Base-by-base conservation (phyloP, 2,888 invertebrate species). In the Ecliptopera silaceata region DNA sequence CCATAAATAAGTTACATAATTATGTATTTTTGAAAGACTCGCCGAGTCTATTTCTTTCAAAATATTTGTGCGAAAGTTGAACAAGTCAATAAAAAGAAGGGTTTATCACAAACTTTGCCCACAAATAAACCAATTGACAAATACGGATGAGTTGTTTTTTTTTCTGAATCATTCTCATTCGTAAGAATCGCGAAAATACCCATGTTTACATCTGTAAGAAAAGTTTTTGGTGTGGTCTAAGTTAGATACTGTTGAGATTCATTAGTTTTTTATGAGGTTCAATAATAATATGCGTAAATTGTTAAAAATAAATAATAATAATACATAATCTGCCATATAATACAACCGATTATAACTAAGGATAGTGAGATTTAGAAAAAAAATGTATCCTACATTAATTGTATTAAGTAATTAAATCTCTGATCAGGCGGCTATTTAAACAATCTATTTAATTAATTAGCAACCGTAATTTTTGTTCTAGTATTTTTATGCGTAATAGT, bases 171-270 rank as follows among this genome's bases (percentile, higher is more conserved):
- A 75, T 77, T 79, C 82, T 79, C 77, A 77, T 76, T 75, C 75
- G 72, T 80, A 70, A 64, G 70, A 69, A 64, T 72, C 73, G 76
- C 70, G 72, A 79, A 79, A 75, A 77, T 75, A 79, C 74, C 75
- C 79, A 70, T 85, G 84, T 85, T 84, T 84, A 86, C 84, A 83
- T 80, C 77, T 73, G 70, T 70, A 72, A 72, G 73, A 73, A 65
- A 79, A 79, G 68, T 80, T 80, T 65, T 69, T 48, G 60, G 56
- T 60, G 60, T 58, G 48, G 68, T 29, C 2, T 29, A 79, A 80
- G 68, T 47, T 3, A 60, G 22, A 60, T 63, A 61, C 15, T 13
- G 34, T 26, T 4, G 8, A n/a, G n/a, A n/a, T n/a, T n/a, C n/a
- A n/a, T n/a, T n/a, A n/a, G n/a, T n/a, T n/a, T n/a, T n/a, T n/a